A percentile compares a stretch with the other conserved stretches of the same genome.
phyloP scores from a whole-genome alignment of 2,888 invertebrate genomes.

The Himalopsyche kuldschensis region DNA sequence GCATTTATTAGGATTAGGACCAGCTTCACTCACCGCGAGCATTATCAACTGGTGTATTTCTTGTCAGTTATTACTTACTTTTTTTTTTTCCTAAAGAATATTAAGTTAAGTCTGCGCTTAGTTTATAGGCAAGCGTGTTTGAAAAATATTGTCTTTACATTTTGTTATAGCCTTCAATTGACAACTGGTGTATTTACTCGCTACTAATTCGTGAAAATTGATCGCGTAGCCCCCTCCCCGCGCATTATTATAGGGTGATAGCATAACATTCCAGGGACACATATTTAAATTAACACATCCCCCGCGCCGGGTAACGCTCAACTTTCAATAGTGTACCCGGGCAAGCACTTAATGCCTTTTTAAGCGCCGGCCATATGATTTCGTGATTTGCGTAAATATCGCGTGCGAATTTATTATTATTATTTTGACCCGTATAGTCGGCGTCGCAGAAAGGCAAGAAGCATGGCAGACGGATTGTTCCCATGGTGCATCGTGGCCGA shows the following conservation, averaged over 20 bases:
- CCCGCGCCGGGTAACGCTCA: not conserved
- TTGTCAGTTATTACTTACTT: too few relatives aligned
- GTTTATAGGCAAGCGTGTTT: too few relatives aligned
- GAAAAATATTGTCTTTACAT: too few relatives aligned
- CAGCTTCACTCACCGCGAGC: too few relatives aligned
- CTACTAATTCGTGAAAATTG: too few relatives aligned
- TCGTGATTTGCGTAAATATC: not conserved
- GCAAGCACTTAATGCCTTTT: not conserved
- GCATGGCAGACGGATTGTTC: not conserved
- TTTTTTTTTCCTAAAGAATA: too few relatives aligned
- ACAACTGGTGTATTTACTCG: too few relatives aligned
- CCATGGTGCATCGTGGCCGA: not conserved
- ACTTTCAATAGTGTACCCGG: not conserved
- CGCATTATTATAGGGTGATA: not conserved
- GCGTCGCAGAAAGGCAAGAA: not conserved
- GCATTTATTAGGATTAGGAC: too few relatives aligned
- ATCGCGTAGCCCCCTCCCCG: not conserved
- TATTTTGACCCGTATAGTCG: not conserved
- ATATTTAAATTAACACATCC: not conserved
- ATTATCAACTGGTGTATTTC: too few relatives aligned
- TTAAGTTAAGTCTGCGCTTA: too few relatives aligned
- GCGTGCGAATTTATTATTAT: not conserved
- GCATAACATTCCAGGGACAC: not conserved
- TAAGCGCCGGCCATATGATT: not conserved
- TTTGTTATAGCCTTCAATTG: too few relatives aligned